Conservation (phyloP, 2,113 vertebrate genomes). For the Albula goreensis region DNA sequence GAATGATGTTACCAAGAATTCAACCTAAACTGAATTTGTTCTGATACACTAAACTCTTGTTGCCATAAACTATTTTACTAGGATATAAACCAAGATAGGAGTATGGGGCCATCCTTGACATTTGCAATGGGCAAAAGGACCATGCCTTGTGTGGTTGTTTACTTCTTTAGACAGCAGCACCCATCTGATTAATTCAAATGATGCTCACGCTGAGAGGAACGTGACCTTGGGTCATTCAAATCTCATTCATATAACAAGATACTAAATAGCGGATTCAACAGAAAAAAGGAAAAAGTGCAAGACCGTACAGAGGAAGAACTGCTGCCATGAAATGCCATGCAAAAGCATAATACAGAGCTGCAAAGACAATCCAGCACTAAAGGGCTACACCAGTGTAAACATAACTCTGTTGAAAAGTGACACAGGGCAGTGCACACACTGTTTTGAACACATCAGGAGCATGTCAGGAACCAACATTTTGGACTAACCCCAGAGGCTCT, state of each 20-base stretch:
- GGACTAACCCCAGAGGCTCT: background rate
- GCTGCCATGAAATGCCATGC: too few species aligned
- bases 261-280: background rate
- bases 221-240: background rate
- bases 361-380: background rate
- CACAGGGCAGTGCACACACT: background rate
- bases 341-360: background rate
- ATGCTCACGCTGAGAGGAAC: background rate
- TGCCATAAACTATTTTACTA: too few species aligned
- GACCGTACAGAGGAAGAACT: too few species aligned
- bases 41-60: too few species aligned
- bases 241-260: background rate
- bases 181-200: background rate
- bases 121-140: too few species aligned
- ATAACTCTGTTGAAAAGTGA: background rate
- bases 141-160: too few species aligned
- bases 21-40: too few species aligned
- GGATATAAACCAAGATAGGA: too few species aligned
- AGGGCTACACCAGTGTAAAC: background rate
- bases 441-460: background rate
- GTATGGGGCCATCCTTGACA: too few species aligned
- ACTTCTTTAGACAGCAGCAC: too few species aligned
- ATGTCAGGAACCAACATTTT: background rate
- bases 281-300: background rate
- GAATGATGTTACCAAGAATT: too few species aligned